Evolutionary conservation across 2,888 invertebrate species (phyloP), one percentile per base, ranked within the genome.

Genomic region (Drosophila rellima): DNA sequence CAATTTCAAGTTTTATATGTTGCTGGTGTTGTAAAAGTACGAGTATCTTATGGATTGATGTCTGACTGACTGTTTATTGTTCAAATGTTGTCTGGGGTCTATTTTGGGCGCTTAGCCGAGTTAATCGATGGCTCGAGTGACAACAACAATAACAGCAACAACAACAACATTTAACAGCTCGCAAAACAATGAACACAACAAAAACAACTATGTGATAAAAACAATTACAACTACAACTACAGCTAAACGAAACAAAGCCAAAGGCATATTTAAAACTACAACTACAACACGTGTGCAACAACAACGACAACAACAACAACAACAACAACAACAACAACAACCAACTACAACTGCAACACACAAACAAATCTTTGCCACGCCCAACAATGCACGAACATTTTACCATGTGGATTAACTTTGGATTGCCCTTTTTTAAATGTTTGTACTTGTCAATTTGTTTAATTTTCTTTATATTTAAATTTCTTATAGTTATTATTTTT

Each of bases 331-430:
- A 63, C 31, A 63, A 66, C 52, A 31, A 54, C 50, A 71, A 60
- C 40, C 52, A 31, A 54, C 50, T 69, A 60, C 40, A 56, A 63
- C 44, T 18, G 57, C 48, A 61, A 55, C 52, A 50, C 17, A 44
- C 23, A 64, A 40, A 33, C 11, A 29, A 33, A 23, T 47, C 35
- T 37, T 51, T 65, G 73, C 67, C 69, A 66, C 76, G 76, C 76
- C 69, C 77, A 77, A 76, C 68, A 78, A 78, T 81, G 81, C 81
- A 81, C 76, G 79, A 82, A 79, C 80, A 79, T 71, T 76, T 81
- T 81, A 80, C 83, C 72, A 85, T 77, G 78, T 83, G 82, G 78
- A 81, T 82, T 74, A 81, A 77, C 76, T 78, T 79, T 35, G 78
- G 74, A 85, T 74, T 79, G 60, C 77, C 78, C 37, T 76, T 74